A percentile compares a stretch with the other conserved stretches of the same genome.
Evolutionary conservation across 2,113 vertebrate genomes (phyloP).

Genomic region (Uria lomvia): DNA sequence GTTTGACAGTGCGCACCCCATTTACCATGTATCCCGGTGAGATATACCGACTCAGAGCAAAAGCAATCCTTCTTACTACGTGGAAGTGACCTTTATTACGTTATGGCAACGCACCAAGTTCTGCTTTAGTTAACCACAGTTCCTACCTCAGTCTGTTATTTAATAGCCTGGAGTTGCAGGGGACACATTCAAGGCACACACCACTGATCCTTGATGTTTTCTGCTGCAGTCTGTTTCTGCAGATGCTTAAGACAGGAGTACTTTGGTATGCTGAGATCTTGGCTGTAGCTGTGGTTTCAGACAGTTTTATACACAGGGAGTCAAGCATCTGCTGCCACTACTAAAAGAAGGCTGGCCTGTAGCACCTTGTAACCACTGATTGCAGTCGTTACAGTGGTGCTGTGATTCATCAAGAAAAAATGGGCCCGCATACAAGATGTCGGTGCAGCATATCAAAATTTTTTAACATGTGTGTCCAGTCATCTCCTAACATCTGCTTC

Average conservation of each 20-base stretch:
- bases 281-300: background rate
- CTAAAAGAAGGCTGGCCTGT: background rate
- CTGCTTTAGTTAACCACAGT: background rate
- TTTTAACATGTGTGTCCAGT: background rate
- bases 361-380: background rate
- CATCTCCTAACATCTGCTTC: background rate
- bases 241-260: background rate
- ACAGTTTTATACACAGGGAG: background rate
- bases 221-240: background rate
- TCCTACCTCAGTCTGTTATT: background rate
- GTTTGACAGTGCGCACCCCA: background rate
- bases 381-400: background rate
- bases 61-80: background rate
- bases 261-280: background rate
- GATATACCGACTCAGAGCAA: background rate
- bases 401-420: background rate
- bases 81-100: background rate
- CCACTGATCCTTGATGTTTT: background rate
- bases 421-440: background rate
- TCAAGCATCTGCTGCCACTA: background rate
- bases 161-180: background rate
- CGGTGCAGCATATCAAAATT: background rate
- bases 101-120: conserved; percentile 1
- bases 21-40: background rate
- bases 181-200: background rate